phyloP scores from a whole-genome alignment of 2,888 invertebrate genomes.

The Hoplodrina ambigua region DNA sequence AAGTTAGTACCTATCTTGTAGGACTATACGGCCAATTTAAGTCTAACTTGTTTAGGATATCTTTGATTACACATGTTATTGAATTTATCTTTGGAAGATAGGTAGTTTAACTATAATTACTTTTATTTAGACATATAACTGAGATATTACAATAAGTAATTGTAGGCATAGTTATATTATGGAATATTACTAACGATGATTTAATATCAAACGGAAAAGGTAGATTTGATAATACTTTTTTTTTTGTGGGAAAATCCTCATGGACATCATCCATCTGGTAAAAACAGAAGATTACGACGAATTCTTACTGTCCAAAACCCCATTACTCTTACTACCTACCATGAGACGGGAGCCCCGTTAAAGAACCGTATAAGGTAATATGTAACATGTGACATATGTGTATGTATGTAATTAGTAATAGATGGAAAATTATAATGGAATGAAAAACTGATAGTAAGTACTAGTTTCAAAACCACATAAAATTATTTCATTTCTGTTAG shows the following conservation, averaged over 20 bases:
- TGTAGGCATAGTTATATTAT: not conserved
- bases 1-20: slow-evolving; percentile 23
- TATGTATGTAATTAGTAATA: no score
- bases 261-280: no score
- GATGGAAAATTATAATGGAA: not conserved
- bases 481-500: not conserved
- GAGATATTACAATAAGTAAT: not conserved
- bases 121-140: slow-evolving; percentile 13
- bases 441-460: not conserved
- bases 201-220: not conserved
- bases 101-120: not conserved
- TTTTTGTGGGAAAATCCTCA: no score
- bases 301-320: no score
- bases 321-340: no score
- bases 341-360: not conserved
- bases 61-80: slow-evolving; percentile 15
- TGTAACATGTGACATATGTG: no score
- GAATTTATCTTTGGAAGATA: slow-evolving; percentile 3
- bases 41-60: slow-evolving; percentile 2
- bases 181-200: not conserved
- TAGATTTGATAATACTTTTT: not conserved
- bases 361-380: no score
- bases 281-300: no score
- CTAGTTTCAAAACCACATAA: not conserved
- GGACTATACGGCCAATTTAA: slow-evolving; percentile 27